Percentiles rank a stretch among this genome's conserved stretches.
Evolutionary conservation across 2,888 invertebrate species (phyloP).

Genomic region (Pyrrhia umbra): DNA sequence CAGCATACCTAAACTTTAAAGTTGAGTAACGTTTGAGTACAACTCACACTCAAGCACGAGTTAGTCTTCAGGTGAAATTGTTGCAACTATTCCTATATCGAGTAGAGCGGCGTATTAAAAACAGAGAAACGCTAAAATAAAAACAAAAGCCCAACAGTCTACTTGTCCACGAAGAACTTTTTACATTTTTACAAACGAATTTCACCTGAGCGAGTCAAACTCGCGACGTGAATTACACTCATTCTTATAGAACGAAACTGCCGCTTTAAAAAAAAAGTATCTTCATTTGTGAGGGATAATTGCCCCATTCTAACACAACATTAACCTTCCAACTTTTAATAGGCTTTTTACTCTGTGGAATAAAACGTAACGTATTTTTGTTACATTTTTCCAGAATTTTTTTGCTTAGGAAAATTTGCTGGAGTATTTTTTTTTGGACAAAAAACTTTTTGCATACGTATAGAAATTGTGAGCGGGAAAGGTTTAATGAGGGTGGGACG

Average conservation of each 20-base stretch:
- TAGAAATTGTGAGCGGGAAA: constrained; percentile 11
- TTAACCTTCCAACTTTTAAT: constrained; percentile 69
- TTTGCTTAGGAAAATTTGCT: constrained; percentile 38
- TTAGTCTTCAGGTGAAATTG: too few species aligned
- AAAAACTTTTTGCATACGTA: constrained; percentile 52
- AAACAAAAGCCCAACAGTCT: neutral
- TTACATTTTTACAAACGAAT: constrained; percentile 26
- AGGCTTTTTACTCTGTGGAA: constrained; percentile 59
- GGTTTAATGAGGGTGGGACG: constrained; percentile 34
- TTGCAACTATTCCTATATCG: too few species aligned
- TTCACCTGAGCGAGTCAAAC: constrained; percentile 44
- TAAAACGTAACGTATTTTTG: constrained; percentile 63
- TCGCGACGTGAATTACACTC: constrained; percentile 51
- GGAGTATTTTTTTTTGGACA: constrained; percentile 40
- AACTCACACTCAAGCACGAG: too few species aligned
- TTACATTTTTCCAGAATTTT: constrained; percentile 40
- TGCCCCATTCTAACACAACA: constrained; percentile 68
- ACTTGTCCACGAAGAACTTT: constrained; percentile 18
- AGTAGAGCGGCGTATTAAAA: too few species aligned
- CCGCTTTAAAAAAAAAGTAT: constrained; percentile 61
- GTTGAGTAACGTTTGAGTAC: too few species aligned
- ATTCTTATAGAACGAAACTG: constrained; percentile 58
- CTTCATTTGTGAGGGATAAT: constrained; percentile 69
- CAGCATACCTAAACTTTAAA: too few species aligned
- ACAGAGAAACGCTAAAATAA: neutral